Evolutionary conservation across 2,888 invertebrate species (phyloP).

Genomic region (Caenorhabditis afra): DNA sequence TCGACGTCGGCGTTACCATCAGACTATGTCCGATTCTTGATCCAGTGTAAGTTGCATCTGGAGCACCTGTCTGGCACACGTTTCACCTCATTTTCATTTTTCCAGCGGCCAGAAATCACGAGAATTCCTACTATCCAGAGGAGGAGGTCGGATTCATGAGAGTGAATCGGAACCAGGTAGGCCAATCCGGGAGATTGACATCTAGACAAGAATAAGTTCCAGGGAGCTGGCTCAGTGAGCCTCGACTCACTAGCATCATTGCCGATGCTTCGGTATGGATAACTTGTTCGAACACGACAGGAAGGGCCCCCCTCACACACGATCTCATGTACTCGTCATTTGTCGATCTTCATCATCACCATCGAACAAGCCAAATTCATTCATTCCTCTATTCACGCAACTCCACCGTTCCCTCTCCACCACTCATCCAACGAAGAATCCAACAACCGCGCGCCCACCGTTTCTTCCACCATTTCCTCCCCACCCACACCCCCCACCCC

Average conservation of each 20-base stretch:
- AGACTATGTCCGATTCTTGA: slow-evolving; percentile 68
- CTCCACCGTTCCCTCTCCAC: neutral
- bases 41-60: slow-evolving; percentile 54
- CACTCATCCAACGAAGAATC: slow-evolving; percentile 33
- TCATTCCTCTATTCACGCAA: neutral
- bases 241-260: slow-evolving; percentile 61
- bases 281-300: neutral
- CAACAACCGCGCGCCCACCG: slow-evolving; percentile 31
- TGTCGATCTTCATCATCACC: slow-evolving; percentile 35
- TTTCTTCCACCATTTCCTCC: neutral
- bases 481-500: slow-evolving; percentile 1
- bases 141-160: slow-evolving; percentile 54
- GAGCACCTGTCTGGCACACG: too few species aligned
- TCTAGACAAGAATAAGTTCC: slow-evolving; percentile 1
- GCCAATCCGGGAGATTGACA: neutral
- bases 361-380: slow-evolving; percentile 36
- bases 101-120: slow-evolving; percentile 56
- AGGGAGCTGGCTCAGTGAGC: slow-evolving; percentile 60
- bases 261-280: slow-evolving; percentile 68
- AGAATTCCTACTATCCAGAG: slow-evolving; percentile 37
- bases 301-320: neutral
- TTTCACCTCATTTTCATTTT: slow-evolving; percentile 6
- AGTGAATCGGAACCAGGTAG: slow-evolving; percentile 61
- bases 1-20: slow-evolving; percentile 63
- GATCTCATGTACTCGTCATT: slow-evolving; percentile 38